Evolutionary conservation across 2,113 vertebrate species (phyloP).

Genomic region (Lycaon pictus): DNA sequence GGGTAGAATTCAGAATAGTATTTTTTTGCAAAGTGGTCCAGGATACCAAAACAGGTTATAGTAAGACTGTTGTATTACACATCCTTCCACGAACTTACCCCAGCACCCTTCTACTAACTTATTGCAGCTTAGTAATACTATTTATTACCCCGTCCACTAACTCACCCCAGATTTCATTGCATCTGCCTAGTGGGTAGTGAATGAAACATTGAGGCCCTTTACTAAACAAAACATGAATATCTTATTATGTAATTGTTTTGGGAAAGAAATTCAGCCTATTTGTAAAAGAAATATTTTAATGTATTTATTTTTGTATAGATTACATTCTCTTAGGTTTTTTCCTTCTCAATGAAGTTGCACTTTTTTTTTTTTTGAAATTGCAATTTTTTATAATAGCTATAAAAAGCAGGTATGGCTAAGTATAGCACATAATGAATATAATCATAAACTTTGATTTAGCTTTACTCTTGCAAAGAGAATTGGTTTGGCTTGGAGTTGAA

Average conservation of each 20-base stretch:
- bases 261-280: constrained; percentile 41
- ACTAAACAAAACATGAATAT: not conserved
- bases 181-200: not conserved
- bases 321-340: not conserved
- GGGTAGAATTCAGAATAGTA: constrained; percentile 6
- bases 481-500: constrained; percentile 25
- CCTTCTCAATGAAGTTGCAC: not conserved
- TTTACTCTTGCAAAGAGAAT: not conserved
- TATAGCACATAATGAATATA: not conserved
- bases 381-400: not conserved
- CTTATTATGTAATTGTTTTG: not conserved
- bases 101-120: not conserved
- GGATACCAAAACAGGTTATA: not conserved
- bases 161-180: not conserved
- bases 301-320: not conserved
- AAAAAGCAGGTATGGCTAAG: not conserved
- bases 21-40: constrained; percentile 54
- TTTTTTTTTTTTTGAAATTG: constrained; percentile 9
- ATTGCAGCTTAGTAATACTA: not conserved
- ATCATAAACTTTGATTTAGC: not conserved
- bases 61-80: not conserved
- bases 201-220: not conserved
- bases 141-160: not conserved
- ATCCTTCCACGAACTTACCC: not conserved
- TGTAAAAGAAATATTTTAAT: constrained; percentile 38